Evolutionary conservation across 2,888 invertebrate genomes (phyloP).

Genomic region (Drosophila subquinaria): DNA sequence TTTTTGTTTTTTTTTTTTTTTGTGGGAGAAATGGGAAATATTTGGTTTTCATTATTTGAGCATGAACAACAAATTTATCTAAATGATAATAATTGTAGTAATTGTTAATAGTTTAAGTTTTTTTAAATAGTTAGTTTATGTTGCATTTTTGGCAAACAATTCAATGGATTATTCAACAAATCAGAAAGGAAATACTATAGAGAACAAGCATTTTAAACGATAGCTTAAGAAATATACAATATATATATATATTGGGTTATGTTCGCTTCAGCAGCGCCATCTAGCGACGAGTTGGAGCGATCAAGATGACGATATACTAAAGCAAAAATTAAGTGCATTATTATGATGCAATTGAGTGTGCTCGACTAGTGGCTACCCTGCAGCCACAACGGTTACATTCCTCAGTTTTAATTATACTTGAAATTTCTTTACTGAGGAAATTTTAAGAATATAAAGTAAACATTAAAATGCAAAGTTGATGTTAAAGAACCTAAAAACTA

Average conservation of each 20-base stretch:
- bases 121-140: constrained; percentile 20
- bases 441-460: background rate
- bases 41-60: constrained; percentile 36
- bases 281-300: constrained; percentile 18
- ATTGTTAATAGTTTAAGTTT: constrained; percentile 20
- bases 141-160: constrained; percentile 38
- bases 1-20: background rate
- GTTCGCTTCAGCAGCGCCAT: constrained; percentile 18
- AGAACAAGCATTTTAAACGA: constrained; percentile 27
- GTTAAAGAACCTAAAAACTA: no score
- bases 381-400: background rate
- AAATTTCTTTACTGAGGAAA: background rate
- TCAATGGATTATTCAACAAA: constrained; percentile 26
- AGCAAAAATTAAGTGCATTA: background rate
- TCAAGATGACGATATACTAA: background rate
- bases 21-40: background rate
- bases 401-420: no score
- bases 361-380: background rate
- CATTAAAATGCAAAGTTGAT: background rate
- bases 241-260: background rate
- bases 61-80: constrained; percentile 67
- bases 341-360: background rate
- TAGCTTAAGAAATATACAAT: background rate
- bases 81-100: constrained; percentile 57
- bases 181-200: constrained; percentile 5